A percentile compares a stretch with the other conserved stretches of the same genome.
These are phyloP conservation scores for Nesospiza acunhae DNA, from an alignment of 2,113 vertebrate genomes.

Conservation along the genomic window DNA sequence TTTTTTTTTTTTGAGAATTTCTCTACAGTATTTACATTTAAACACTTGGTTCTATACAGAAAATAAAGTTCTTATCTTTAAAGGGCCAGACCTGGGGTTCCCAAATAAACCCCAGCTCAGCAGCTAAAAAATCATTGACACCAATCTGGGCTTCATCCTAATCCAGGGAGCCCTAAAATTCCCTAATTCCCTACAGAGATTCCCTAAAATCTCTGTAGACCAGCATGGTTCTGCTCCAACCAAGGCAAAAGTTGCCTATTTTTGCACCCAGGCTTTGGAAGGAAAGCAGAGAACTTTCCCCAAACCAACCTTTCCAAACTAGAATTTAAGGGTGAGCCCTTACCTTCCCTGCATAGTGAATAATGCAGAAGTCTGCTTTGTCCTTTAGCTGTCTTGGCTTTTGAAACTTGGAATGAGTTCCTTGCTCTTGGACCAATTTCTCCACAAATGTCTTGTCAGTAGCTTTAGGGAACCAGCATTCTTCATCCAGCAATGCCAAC, in stretches of 20 bases:
- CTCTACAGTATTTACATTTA: not conserved
- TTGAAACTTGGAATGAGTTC: constrained; percentile 95
- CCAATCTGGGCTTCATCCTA: not conserved
- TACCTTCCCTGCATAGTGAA: constrained; percentile 97
- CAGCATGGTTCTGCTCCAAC: not conserved
- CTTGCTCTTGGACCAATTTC: constrained; percentile 95
- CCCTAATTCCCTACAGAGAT: not conserved
- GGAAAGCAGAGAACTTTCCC: not conserved
- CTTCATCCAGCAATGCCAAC: constrained; percentile 93
- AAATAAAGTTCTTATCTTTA: not conserved
- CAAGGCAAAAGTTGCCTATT: not conserved
- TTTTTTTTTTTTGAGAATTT: not conserved
- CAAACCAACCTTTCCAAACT: not conserved
- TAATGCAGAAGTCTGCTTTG: constrained; percentile 97
- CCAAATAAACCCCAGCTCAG: not conserved
- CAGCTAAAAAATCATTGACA: not conserved
- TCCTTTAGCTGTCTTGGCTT: constrained; percentile 95
- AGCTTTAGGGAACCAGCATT: constrained; percentile 99
- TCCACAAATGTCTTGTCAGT: constrained; percentile 98
- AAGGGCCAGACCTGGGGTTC: not conserved
- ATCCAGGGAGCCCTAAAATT: not conserved
- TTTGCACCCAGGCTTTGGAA: not conserved
- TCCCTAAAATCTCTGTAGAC: not conserved
- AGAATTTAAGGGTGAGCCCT: not conserved
- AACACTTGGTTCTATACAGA: not conserved